A percentile compares a stretch with the other conserved stretches of the same genome.
These are phyloP conservation scores for Bugulina stolonifera DNA, from an alignment of 2,888 invertebrate species.

Conservation along the genomic window DNA sequence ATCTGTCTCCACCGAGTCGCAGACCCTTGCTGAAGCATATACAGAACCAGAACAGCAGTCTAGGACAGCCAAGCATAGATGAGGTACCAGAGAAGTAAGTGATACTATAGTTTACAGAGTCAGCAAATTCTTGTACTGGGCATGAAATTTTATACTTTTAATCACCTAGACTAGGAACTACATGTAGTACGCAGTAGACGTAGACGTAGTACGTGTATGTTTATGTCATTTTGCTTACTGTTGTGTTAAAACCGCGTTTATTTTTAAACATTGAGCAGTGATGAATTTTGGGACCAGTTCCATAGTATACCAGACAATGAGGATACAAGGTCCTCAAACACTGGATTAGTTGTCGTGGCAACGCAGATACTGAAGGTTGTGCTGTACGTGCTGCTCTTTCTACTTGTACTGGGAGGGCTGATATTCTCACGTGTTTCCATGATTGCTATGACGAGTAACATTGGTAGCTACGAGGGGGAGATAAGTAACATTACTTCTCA, in stretches of 20 bases:
- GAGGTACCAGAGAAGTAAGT: background rate
- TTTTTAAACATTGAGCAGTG: too few relatives aligned
- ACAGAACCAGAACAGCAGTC: constrained; percentile 1
- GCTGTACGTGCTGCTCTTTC: background rate
- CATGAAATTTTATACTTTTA: too few relatives aligned
- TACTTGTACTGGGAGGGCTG: background rate
- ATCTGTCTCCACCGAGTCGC: background rate
- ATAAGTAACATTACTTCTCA: too few relatives aligned
- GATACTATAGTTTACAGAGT: background rate
- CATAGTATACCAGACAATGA: background rate
- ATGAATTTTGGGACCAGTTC: constrained; percentile 21
- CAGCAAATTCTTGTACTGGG: too few relatives aligned
- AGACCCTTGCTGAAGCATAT: background rate
- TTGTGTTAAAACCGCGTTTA: too few relatives aligned
- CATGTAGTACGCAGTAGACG: too few relatives aligned
- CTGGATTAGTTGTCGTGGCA: background rate
- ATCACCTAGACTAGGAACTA: too few relatives aligned
- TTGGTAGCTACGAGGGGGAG: background rate
- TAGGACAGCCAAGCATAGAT: constrained; percentile 6
- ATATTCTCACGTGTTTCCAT: background rate
- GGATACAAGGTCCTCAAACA: background rate
- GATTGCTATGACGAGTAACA: background rate
- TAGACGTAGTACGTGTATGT: too few relatives aligned
- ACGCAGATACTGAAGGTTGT: background rate
- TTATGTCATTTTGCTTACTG: too few relatives aligned